phyloP scores from a whole-genome alignment of 2,888 invertebrate species.

The Eupithecia abbreviata region DNA sequence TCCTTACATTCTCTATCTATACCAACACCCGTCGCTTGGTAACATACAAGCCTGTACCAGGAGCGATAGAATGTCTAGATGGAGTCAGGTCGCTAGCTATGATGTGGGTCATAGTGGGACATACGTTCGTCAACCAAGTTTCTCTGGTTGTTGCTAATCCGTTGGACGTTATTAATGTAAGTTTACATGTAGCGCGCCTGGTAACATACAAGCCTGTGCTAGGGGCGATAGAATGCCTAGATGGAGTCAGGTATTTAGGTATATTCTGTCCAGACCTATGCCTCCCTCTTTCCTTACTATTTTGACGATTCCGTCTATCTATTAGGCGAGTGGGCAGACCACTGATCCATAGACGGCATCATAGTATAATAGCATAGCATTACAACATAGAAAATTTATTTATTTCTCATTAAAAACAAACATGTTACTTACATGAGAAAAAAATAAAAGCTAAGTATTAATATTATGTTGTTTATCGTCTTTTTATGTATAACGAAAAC shows the following conservation, averaged over 20 bases:
- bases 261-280: too few species aligned
- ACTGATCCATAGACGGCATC: too few species aligned
- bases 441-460: too few species aligned
- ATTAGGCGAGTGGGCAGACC: neutral
- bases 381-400: too few species aligned
- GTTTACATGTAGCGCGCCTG: conserved; percentile 27
- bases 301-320: neutral
- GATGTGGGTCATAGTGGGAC: conserved; percentile 78
- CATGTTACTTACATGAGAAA: too few species aligned
- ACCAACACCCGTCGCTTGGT: conserved; percentile 72
- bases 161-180: conserved; percentile 52
- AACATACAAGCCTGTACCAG: conserved; percentile 59
- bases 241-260: conserved; percentile 65
- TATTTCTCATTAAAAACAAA: too few species aligned
- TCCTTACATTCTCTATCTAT: conserved; percentile 62
- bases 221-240: conserved; percentile 71
- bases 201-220: conserved; percentile 60
- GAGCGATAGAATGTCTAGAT: conserved; percentile 72
- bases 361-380: too few species aligned
- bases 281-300: neutral
- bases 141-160: conserved; percentile 53
- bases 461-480: too few species aligned
- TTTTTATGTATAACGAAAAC: too few species aligned
- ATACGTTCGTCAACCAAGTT: conserved; percentile 57
- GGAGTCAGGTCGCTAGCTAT: conserved; percentile 77